Evolutionary conservation across 2,797 vertebrate species (phyloP), one percentile per base, ranked within the genome.

Genomic region (Phalloptychus januarius): DNA sequence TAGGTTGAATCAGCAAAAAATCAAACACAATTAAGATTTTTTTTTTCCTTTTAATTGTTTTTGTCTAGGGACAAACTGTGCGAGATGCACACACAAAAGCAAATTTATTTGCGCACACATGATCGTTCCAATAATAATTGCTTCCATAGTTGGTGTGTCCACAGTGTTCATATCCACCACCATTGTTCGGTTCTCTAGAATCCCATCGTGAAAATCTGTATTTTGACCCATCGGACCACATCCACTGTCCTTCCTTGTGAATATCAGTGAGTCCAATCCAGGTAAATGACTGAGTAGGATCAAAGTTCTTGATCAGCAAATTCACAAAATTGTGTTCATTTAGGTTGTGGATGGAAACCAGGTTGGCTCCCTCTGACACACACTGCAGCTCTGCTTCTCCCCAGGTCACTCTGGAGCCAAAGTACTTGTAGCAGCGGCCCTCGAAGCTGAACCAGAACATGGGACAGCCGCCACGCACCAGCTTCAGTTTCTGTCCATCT

Each of bases 101-200:
- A 15, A 4, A 46, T 31, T 1, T 46, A 0, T 0, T 0, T 5
- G 12, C 13, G 36, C 83, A 88, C 0, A 0, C 0, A 0, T 0
- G 0, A 25, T 86, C 80, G 20, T 88, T 83, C 81, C 81, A 88
- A 31, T 11, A 71, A 0, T 0, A 0, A 0, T 3, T 0, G 5
- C 0, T 0, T 0, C 0, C 12, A 1, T 0, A 1, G 56, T 70
- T 82, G 2, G 0, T 61, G 0, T 45, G 2, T 1, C 1, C 75
- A 79, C 89, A 86, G 36, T 83, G 0, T 25, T 65, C 0, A 1
- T 74, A 83, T 12, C 75, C 0, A 1, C 1, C 7, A 2, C 0
- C 0, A 25, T 69, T 69, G 65, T 69, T 6, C 23, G 65, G 65
- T 11, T 69, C 7, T 40, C 23, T 0, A 0, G 0, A 0, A 0